phyloP scores from a whole-genome alignment of 2,888 invertebrate genomes.

The Eupeodes latifasciatus region DNA sequence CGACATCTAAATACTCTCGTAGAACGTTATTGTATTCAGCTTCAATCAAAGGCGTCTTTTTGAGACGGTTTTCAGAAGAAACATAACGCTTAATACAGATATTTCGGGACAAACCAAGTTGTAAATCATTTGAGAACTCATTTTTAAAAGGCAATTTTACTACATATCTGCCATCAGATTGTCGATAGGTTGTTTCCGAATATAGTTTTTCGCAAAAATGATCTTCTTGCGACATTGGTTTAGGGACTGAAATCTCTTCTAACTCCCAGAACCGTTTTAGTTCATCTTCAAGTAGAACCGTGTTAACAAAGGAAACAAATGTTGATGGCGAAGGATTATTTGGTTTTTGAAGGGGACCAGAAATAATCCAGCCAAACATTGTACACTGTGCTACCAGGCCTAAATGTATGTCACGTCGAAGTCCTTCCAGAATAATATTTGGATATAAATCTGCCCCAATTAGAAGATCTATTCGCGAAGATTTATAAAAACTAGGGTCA shows the following conservation, averaged over 20 bases:
- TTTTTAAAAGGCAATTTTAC: conserved; percentile 15
- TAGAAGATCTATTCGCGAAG: conserved; percentile 23
- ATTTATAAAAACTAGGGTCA: conserved; percentile 22
- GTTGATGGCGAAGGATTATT: not conserved
- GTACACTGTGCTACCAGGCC: not conserved
- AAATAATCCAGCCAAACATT: conserved; percentile 26
- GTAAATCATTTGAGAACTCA: conserved; percentile 9
- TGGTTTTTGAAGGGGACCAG: not conserved
- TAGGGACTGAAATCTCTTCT: conserved; percentile 9
- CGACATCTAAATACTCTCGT: conserved; percentile 15
- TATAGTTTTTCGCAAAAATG: not conserved
- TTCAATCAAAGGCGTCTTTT: not conserved
- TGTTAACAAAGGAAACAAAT: conserved; percentile 3
- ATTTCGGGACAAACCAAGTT: conserved; percentile 3
- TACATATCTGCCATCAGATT: conserved; percentile 23
- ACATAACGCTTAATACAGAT: not conserved
- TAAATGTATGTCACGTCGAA: not conserved
- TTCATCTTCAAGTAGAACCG: not conserved
- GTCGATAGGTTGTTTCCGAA: conserved; percentile 8
- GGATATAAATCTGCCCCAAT: conserved; percentile 34
- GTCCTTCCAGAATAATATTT: not conserved
- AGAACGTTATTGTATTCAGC: conserved; percentile 11
- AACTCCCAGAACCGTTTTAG: conserved; percentile 30
- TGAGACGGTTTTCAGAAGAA: conserved; percentile 2
- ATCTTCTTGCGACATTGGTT: not conserved